Base-by-base conservation (phyloP, 1,140 invertebrate genomes). In the Frieseomelitta varia region DNA sequence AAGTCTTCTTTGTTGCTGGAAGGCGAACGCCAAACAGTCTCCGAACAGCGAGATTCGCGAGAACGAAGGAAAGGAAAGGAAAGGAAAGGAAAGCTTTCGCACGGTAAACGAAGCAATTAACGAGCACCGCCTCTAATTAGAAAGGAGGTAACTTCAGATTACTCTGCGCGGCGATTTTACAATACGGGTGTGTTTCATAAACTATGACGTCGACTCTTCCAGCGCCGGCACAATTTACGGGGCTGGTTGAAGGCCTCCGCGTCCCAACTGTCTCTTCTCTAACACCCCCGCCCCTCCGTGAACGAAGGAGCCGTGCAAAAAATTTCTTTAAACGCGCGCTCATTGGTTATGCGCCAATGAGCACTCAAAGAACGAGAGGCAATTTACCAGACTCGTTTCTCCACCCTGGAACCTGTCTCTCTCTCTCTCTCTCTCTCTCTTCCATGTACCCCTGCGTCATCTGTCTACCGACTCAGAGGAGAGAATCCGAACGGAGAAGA, bases 341-440 rank as follows among this genome's bases (percentile, higher is more conserved):
- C 80, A 76, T 81, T 81, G 80, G 80, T 81, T 76, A 81, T 76
- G 72, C 80, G 80, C 80, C 72, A 67, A 75, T 81, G 80, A 81
- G 72, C 80, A 56, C 61, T 76, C 80, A 81, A 81, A 81, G 80
- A 81, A 75, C 79, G 79, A 81, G 58, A 67, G 72, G 72, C 80
- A 81, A 81, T 76, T 63, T 72, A 67, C 58, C 72, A 81, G 80
- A 81, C 80, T 67, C 80, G 72, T 67, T 67, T 34, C 72, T 76
- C 30, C 72, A 30, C 39, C 27, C 78, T 10, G 24, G 19, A 34
- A 15, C 24, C 14, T 34, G 30, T 21, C 6, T 47, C 39, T 8
- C 39, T 12, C 30, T 30, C 30, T 30, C 30, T 30, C 30, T 30
- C 30, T 34, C 73, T 30, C 6, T 47, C 39, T 39, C 39, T 12